These are phyloP conservation scores for Zenarchopterus dispar DNA, from an alignment of 2,797 vertebrate genomes.

Conservation along the genomic window DNA sequence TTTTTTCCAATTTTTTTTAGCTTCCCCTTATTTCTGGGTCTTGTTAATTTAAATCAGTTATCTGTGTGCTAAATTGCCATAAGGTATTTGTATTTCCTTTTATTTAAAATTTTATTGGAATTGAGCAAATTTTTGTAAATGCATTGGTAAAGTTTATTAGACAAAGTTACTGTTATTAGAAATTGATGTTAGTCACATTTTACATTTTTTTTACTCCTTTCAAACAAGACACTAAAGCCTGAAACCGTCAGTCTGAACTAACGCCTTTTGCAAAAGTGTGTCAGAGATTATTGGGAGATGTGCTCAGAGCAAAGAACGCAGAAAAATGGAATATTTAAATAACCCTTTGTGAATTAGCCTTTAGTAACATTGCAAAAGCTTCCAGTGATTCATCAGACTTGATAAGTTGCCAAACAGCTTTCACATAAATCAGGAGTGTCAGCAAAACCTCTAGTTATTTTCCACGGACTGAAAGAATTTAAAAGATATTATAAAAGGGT, in stretches of 20 bases:
- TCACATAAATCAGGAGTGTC: constrained; percentile 12
- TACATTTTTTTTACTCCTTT: not conserved
- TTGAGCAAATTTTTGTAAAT: constrained; percentile 13
- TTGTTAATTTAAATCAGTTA: no score
- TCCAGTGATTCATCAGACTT: constrained; percentile 2
- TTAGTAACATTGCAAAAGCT: constrained; percentile 8
- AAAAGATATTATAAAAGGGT: not conserved
- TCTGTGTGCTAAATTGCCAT: no score
- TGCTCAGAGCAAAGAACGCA: not conserved
- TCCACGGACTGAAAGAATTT: not conserved
- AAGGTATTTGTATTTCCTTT: no score
- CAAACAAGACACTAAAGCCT: not conserved
- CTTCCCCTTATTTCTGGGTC: not conserved
- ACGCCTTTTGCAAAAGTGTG: constrained; percentile 1
- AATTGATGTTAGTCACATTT: not conserved
- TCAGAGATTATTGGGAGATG: constrained; percentile 13
- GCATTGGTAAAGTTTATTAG: not conserved
- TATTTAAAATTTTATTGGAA: no score
- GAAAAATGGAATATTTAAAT: constrained; percentile 10
- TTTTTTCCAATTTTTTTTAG: constrained; percentile 4
- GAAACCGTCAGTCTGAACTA: constrained; percentile 3
- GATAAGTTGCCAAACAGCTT: constrained; percentile 3
- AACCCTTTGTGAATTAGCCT: constrained; percentile 8
- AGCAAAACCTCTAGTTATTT: not conserved
- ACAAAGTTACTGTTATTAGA: not conserved